These are phyloP conservation scores for Drosophila austrosaltans DNA, from an alignment of 2,888 invertebrate species.

Conservation along the genomic window DNA sequence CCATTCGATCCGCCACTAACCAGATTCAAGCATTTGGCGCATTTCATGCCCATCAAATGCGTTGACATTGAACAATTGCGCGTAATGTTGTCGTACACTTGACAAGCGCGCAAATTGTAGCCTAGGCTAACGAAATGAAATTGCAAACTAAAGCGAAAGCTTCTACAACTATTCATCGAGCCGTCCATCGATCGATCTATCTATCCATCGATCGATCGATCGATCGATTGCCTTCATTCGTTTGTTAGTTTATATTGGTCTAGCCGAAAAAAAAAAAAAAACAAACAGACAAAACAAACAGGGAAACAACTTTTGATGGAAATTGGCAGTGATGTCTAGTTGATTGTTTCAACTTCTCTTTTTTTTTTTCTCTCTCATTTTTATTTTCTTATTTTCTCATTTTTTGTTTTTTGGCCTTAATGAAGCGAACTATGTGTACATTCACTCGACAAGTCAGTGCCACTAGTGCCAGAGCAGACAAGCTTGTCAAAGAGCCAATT, in stretches of 20 bases:
- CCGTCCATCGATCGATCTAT: background rate
- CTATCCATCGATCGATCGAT: background rate
- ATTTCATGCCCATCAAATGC: slow-evolving; percentile 79
- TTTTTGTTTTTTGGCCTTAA: slow-evolving; percentile 50
- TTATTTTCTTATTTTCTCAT: slow-evolving; percentile 27
- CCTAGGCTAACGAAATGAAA: slow-evolving; percentile 45
- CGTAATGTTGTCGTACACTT: slow-evolving; percentile 80
- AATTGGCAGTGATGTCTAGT: slow-evolving; percentile 73
- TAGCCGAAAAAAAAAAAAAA: slow-evolving; percentile 55
- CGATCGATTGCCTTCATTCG: slow-evolving; percentile 53
- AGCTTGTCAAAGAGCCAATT: slow-evolving; percentile 43
- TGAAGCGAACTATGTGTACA: slow-evolving; percentile 65
- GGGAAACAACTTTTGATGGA: slow-evolving; percentile 65
- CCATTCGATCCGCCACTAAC: slow-evolving; percentile 33
- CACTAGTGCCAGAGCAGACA: slow-evolving; percentile 35
- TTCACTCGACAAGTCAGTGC: slow-evolving; percentile 51
- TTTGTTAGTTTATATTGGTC: slow-evolving; percentile 38
- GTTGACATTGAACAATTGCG: slow-evolving; percentile 79
- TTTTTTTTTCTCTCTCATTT: background rate
- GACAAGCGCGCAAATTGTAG: slow-evolving; percentile 79
- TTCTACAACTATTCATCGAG: background rate
- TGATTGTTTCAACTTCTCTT: slow-evolving; percentile 40
- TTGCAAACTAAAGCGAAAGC: slow-evolving; percentile 62
- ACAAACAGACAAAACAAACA: slow-evolving; percentile 18
- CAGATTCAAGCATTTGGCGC: slow-evolving; percentile 42